phyloP scores from a whole-genome alignment of 2,888 invertebrate genomes.

The Hirtodrosophila duncani region DNA sequence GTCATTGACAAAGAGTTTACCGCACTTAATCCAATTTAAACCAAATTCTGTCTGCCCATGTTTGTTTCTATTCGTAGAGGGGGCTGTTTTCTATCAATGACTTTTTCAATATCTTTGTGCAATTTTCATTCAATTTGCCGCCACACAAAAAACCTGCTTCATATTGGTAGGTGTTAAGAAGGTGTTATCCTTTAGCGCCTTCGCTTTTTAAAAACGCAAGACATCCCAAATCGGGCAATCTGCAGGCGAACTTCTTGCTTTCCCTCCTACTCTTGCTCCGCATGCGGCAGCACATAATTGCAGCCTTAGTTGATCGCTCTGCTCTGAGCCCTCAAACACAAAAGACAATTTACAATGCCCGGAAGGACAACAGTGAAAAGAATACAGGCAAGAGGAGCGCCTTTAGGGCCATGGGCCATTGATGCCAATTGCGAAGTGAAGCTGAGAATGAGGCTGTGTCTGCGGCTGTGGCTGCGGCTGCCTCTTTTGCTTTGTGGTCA shows the following conservation, averaged over 20 bases:
- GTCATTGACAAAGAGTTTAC: too few species aligned
- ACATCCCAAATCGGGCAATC: conserved; percentile 37
- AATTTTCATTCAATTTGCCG: conserved; percentile 35
- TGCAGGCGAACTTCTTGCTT: conserved; percentile 26
- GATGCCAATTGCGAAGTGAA: conserved; percentile 38
- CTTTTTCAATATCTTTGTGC: conserved; percentile 14
- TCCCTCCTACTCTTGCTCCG: conserved; percentile 16
- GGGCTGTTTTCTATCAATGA: conserved; percentile 26
- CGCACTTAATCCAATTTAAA: not conserved
- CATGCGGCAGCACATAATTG: conserved; percentile 64
- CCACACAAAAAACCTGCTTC: conserved; percentile 26
- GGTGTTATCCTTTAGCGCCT: conserved; percentile 77
- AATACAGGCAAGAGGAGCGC: conserved; percentile 26
- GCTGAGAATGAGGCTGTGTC: conserved; percentile 12
- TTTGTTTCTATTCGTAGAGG: too few species aligned
- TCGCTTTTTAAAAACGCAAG: conserved; percentile 42
- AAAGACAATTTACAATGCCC: conserved; percentile 57
- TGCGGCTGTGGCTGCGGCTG: conserved; percentile 12
- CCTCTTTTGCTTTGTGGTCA: conserved; percentile 49
- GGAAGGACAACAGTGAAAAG: conserved; percentile 46
- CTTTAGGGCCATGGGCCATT: conserved; percentile 32
- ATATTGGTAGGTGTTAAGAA: conserved; percentile 73
- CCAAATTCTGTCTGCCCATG: not conserved
- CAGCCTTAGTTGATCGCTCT: conserved; percentile 44
- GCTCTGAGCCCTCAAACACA: conserved; percentile 33